phyloP scores from a whole-genome alignment of 2,888 invertebrate species.

The Carcina quercana region DNA sequence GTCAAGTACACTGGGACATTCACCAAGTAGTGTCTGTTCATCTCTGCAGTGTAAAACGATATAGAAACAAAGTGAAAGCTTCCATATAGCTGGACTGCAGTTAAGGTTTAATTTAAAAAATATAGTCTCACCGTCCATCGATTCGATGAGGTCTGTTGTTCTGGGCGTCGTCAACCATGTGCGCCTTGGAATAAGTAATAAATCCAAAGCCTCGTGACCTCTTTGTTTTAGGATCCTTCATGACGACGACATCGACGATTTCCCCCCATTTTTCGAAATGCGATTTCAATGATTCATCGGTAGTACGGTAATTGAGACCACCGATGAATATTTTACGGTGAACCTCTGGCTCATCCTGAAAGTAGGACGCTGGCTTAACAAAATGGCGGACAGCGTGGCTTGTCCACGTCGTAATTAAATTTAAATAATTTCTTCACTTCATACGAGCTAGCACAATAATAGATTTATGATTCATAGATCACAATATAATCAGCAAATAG shows the following conservation, averaged over 20 bases:
- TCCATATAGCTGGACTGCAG: conserved; percentile 66
- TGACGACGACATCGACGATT: conserved; percentile 96
- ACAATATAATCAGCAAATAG: conserved; percentile 3
- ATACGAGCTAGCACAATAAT: background rate
- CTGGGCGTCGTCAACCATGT: conserved; percentile 98
- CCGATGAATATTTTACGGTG: conserved; percentile 96
- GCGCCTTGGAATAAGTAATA: conserved; percentile 94
- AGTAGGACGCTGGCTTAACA: conserved; percentile 51
- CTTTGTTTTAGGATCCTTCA: conserved; percentile 97
- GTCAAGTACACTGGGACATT: conserved; percentile 45
- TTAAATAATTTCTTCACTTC: too few relatives aligned
- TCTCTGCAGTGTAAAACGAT: conserved; percentile 66
- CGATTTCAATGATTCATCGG: conserved; percentile 93
- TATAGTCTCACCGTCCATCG: conserved; percentile 81
- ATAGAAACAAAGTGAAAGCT: conserved; percentile 40
- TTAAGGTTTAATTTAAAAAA: background rate
- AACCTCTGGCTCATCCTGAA: conserved; percentile 84
- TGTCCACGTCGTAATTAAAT: conserved; percentile 3
- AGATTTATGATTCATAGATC: background rate
- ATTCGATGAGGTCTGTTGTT: conserved; percentile 92
- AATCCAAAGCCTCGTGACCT: conserved; percentile 98
- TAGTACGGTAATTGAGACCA: conserved; percentile 94
- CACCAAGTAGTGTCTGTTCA: conserved; percentile 54
- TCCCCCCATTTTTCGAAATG: conserved; percentile 99
- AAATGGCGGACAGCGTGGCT: conserved; percentile 55